Evolutionary conservation across 1,140 invertebrate genomes (phyloP).

Genomic region (Drosophila tani): DNA sequence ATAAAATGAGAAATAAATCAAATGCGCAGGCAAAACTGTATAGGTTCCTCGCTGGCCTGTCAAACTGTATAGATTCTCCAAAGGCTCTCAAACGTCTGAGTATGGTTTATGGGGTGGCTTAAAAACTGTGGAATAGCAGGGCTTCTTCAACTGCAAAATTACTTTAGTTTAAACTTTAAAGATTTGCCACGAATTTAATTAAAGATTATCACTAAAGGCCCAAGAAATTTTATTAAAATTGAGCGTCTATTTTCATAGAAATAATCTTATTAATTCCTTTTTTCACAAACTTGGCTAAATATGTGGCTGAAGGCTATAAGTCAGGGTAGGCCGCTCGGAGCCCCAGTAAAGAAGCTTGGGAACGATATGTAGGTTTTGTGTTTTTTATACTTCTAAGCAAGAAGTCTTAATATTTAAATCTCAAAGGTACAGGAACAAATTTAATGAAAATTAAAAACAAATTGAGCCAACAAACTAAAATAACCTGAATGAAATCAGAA

Average conservation of each 20-base stretch:
- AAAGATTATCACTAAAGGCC: background rate
- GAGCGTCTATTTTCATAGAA: too few relatives aligned
- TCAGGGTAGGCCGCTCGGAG: too few relatives aligned
- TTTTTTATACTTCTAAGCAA: background rate
- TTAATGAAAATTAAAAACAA: too few relatives aligned
- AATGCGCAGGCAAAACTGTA: slow-evolving; percentile 5
- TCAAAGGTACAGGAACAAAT: background rate
- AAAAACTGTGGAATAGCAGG: background rate
- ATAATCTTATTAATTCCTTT: too few relatives aligned
- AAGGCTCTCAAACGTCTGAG: background rate
- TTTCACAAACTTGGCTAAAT: too few relatives aligned
- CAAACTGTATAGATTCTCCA: slow-evolving; percentile 2
- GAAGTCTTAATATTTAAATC: background rate
- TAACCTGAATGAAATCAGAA: background rate
- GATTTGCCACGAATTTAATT: background rate
- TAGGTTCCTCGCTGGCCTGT: background rate
- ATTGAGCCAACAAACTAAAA: background rate
- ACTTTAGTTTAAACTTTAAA: background rate
- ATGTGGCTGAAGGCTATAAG: too few relatives aligned
- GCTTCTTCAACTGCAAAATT: background rate
- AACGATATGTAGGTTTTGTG: background rate
- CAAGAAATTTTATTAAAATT: too few relatives aligned
- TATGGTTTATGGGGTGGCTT: background rate
- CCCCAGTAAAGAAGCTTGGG: too few relatives aligned
- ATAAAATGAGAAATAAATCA: slow-evolving; percentile 34